Base-by-base conservation (phyloP, 2,797 vertebrate species). In the Typhlichthys eigenmanni region DNA sequence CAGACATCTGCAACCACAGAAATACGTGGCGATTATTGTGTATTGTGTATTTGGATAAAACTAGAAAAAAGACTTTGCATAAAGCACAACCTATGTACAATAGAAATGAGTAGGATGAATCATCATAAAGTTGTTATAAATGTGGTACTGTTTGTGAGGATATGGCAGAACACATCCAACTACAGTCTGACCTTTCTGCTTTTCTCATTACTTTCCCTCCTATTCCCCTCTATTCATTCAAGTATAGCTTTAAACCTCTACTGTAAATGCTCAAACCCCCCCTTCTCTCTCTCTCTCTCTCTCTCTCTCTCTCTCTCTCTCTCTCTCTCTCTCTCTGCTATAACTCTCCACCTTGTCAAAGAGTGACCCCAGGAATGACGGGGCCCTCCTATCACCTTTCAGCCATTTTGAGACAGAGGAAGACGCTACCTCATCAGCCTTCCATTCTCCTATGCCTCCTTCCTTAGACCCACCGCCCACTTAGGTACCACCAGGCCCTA, bases 351-450 rank as follows among this genome's bases (percentile, higher is more conserved):
- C 60, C 29, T 61, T 81, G 77, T 76, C 73, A 74, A 7, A 24
- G 62, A 24, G 19, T 48, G 64, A 77, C 73, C 78, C 48, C 38
- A 9, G 0, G 58, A 62, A 80, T 71, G 71, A 79, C 78, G 74
- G 59, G 68, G 64, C 55, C 69, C 68, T 66, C 68, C 74, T 78
- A 85, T 91, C 81, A 58, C 55, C 67, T 91, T 90, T 87, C 87
- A 87, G 74, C 68, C 74, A 11, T 63, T 69, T 64, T 50, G 63
- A 75, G 55, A 75, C 84, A 76, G 81, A 88, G 56, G 13, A 81
- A 86, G 85, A 90, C 81, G 54, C 84, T 83, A 88, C 87, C 87
- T 90, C 86, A 88, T 88, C 87, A 71, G 63, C 80, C 72, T 64
- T 63, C 60, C 46, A 62, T 71, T 67, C 56, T 64, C 53, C 32